phyloP scores from a whole-genome alignment of 2,888 invertebrate genomes.

The Candidula unifasciata region DNA sequence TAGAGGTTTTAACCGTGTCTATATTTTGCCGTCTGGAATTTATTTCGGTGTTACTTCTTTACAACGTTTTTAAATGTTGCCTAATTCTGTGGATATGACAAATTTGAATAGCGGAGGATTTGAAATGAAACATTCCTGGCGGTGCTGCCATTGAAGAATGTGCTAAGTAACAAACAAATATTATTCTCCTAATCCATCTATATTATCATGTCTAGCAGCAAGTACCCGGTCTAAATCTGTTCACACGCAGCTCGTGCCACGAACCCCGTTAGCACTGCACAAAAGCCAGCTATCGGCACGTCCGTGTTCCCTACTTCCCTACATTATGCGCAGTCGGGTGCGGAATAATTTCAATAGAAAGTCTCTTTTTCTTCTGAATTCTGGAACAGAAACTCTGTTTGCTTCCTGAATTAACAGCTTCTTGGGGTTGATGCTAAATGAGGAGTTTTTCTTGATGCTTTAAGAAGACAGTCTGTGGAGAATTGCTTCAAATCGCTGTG shows the following conservation, averaged over 20 bases:
- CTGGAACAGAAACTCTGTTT: constrained; percentile 14
- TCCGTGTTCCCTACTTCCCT: constrained; percentile 6
- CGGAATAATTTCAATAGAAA: constrained; percentile 13
- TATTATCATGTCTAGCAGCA: neutral
- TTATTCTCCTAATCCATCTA: neutral
- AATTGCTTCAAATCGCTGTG: neutral
- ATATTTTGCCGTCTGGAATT: too few relatives aligned
- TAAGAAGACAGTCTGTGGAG: neutral
- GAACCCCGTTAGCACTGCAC: constrained; percentile 19
- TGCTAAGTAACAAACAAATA: neutral
- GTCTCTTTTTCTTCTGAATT: neutral
- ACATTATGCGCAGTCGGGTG: constrained; percentile 14
- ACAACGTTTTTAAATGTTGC: too few relatives aligned
- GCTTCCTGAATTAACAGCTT: constrained; percentile 19
- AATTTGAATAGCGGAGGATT: too few relatives aligned
- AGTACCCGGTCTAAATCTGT: neutral
- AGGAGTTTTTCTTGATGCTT: neutral
- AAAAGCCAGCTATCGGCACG: constrained; percentile 28
- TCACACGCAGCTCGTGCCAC: constrained; percentile 7
- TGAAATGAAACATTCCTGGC: neutral
- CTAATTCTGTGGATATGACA: too few relatives aligned
- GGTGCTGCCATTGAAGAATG: neutral
- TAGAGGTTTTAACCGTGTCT: too few relatives aligned
- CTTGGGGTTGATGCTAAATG: neutral
- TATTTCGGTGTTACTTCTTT: too few relatives aligned